Base-by-base conservation (phyloP, 2,113 vertebrate genomes). In the Aegypius monachus region DNA sequence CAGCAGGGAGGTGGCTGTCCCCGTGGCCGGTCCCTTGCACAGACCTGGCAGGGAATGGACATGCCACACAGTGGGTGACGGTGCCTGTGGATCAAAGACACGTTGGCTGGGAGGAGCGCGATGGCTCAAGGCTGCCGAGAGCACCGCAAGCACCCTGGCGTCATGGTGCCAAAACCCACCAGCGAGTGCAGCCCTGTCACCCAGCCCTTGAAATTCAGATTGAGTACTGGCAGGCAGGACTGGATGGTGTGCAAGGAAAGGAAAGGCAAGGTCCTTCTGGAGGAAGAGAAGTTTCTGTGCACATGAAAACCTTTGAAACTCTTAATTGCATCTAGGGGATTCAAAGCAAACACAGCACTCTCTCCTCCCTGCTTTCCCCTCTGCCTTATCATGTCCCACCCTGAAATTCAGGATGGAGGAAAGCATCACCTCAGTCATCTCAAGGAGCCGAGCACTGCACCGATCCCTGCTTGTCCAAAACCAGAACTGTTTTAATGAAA, bases 1-100 rank as follows among this genome's bases (percentile, higher is more conserved):
- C 66, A 72, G 5, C 58, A 23, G 31, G 53, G 62, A 86, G 32
- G 17, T 38, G 56, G 38, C 61, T 63, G 70, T 85, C n/a, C 42
- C 61, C 12, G 3, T 4, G 42, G 29, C 36, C 0, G 0, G 42
- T 42, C 14, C 16, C 36, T 50, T 13, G 59, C 73, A 88, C 56
- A 63, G 38, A 63, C 5, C 23, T 3, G 2, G 65, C 50, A 88
- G 31, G 75, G 62, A 45, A 50, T 3, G 26, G 66, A 18, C 42
- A 8, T 56, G 52, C 21, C 68, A 40, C 1, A 1, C 0, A 0
- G 73, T 15, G 23, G 9, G 18, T 42, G 25, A 62, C 0, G 3
- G n/a, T 19, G 56, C 12, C 31, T 0, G 0, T 6, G 70, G 82
- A 45, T 47, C 79, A 59, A 47, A 48, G 42, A 70, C 9, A 16